Conservation (phyloP, 1,140 invertebrate species). For the Formica selysi region DNA sequence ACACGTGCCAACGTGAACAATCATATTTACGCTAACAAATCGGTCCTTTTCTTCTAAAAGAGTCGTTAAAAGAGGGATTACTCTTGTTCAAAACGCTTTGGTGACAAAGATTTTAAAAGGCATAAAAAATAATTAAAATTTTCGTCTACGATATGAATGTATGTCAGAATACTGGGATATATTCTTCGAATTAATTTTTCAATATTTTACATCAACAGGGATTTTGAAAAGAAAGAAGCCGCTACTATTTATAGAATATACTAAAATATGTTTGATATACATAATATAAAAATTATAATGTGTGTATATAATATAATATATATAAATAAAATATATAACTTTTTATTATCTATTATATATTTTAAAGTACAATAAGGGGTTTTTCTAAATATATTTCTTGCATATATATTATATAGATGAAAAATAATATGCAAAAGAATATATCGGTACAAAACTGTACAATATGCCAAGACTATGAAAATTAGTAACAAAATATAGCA, state of each 20-base stretch:
- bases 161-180: neutral
- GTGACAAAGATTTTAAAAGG: neutral
- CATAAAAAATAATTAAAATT: conserved; percentile 14
- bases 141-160: neutral
- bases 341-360: conserved; percentile 9
- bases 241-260: too few species aligned
- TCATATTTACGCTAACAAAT: neutral
- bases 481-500: neutral
- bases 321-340: neutral
- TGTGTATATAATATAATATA: too few species aligned
- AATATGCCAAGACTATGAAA: neutral
- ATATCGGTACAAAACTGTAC: neutral
- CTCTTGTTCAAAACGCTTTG: neutral
- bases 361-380: neutral
- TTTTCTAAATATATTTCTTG: neutral
- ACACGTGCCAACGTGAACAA: conserved; percentile 28
- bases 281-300: too few species aligned
- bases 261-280: too few species aligned
- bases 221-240: neutral
- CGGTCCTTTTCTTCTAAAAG: neutral
- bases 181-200: conserved; percentile 1
- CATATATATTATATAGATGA: neutral
- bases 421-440: neutral
- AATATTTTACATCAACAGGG: neutral
- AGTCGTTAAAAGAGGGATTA: neutral